These are phyloP conservation scores for Pheosia tremula DNA, from an alignment of 2,888 invertebrate genomes.

Conservation along the genomic window DNA sequence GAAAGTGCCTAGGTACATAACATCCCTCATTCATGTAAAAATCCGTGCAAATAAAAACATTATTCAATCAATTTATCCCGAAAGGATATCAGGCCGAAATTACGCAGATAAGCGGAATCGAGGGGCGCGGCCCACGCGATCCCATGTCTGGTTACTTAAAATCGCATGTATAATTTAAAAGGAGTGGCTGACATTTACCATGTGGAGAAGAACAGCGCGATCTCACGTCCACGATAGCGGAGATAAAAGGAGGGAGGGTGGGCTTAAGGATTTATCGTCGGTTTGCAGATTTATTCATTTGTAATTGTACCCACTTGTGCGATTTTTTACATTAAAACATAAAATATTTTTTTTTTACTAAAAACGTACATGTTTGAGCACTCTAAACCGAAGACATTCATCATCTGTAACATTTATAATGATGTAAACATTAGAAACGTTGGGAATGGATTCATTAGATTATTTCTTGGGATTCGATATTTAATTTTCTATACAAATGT, in stretches of 20 bases:
- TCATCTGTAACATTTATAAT: too few relatives aligned
- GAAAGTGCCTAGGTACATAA: not conserved
- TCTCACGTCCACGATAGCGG: conserved; percentile 42
- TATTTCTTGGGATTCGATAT: not conserved
- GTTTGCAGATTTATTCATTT: conserved; percentile 36
- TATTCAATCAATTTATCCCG: conserved; percentile 67
- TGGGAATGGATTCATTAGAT: not conserved
- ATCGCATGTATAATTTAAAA: conserved; percentile 73
- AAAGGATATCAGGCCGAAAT: conserved; percentile 60
- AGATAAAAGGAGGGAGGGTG: conserved; percentile 34
- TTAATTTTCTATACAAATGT: not conserved
- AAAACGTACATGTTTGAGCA: too few relatives aligned
- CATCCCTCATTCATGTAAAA: conserved; percentile 19
- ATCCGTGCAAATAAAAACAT: conserved; percentile 56
- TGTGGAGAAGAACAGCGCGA: conserved; percentile 32
- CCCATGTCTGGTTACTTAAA: conserved; percentile 63
- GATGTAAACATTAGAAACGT: too few relatives aligned
- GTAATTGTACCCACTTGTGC: conserved; percentile 37
- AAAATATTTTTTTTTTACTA: not conserved
- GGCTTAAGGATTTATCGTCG: conserved; percentile 33
- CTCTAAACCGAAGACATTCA: too few relatives aligned
- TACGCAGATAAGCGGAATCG: conserved; percentile 62
- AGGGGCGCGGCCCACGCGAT: conserved; percentile 46
- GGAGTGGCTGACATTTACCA: conserved; percentile 45
- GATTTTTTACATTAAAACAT: conserved; percentile 5